Conservation (phyloP, 37 sponge, comb jelly and placozoan species). For the Cliona cf. orientalis region DNA sequence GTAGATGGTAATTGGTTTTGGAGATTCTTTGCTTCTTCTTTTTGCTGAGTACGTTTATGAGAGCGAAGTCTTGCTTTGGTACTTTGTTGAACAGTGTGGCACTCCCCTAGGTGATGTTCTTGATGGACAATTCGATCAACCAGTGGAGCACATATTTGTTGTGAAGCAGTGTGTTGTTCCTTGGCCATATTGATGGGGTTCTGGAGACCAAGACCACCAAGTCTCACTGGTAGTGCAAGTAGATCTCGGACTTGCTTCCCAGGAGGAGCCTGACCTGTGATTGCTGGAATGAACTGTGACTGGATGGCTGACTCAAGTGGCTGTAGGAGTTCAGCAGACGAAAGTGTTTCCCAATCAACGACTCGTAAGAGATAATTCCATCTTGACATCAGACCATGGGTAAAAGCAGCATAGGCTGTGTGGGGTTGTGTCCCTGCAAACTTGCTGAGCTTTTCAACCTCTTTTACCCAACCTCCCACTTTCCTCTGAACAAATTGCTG, state of each 20-base stretch:
- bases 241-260: background rate
- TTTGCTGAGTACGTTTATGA: background rate
- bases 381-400: background rate
- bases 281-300: conserved; percentile 7
- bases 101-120: background rate
- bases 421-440: conserved; percentile 16
- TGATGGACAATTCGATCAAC: conserved; percentile 22
- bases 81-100: conserved; percentile 2
- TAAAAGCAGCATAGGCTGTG: conserved; percentile 30
- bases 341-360: background rate
- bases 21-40: conserved; percentile 3
- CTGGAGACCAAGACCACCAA: background rate
- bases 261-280: too few species aligned
- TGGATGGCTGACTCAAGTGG: background rate
- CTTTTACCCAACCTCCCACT: conserved; percentile 12
- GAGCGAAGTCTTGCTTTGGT: background rate
- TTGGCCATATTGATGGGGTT: background rate
- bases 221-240: background rate
- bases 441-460: conserved; percentile 9
- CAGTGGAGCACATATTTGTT: conserved; percentile 8
- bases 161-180: background rate
- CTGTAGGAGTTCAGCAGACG: background rate
- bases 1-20: background rate
- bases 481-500: too few species aligned
- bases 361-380: background rate